Evolutionary conservation across 2,888 invertebrate genomes (phyloP), one percentile per base, ranked within the genome.

Genomic region (Globia sparganii): DNA sequence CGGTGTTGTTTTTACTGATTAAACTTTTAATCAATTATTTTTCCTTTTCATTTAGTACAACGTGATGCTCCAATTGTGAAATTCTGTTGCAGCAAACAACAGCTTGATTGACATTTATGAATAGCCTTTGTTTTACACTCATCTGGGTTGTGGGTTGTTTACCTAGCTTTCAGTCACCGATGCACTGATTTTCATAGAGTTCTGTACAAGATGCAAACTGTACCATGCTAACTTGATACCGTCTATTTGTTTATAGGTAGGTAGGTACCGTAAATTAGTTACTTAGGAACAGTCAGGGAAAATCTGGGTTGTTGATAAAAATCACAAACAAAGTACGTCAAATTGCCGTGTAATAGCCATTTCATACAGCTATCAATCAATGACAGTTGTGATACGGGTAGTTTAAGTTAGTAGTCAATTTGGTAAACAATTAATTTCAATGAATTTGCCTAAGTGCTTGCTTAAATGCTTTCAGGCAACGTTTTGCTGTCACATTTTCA

Each of bases 101-200:
- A 67, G 62, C 4, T 46, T 64, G 61, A 72, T 80, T 75, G 70
- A 72, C 40, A 61, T 62, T 69, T 70, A 40, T 65, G 40, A 80
- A 85, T 74, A 59, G 77, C 61, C 62, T 74, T 75, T 81, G 78
- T 81, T 71, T 37, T 65, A 28, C 67, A 56, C 43, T 70, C 49
- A 71, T 58, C 79, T 82, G 61, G 49, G 59, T n/a, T 77, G 72
- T 78, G 62, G 58, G 46, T 56, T 75, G 71, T 69, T 58, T 83
- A 72, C 67, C 15, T 37, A 3, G n/a, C 13, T 72, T 62, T 74
- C 73, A 72, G 59, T 69, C 62, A 77, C 31, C 69, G 58, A 49
- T 43, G 28, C 1, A 53, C 1, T 59, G 9, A 5, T 8, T 56
- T 49, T 46, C 9, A 62, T 15, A 56, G 1, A 69, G 31, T 56